Evolutionary conservation across 2,113 vertebrate species (phyloP).

Genomic region (Donacobius atricapilla): DNA sequence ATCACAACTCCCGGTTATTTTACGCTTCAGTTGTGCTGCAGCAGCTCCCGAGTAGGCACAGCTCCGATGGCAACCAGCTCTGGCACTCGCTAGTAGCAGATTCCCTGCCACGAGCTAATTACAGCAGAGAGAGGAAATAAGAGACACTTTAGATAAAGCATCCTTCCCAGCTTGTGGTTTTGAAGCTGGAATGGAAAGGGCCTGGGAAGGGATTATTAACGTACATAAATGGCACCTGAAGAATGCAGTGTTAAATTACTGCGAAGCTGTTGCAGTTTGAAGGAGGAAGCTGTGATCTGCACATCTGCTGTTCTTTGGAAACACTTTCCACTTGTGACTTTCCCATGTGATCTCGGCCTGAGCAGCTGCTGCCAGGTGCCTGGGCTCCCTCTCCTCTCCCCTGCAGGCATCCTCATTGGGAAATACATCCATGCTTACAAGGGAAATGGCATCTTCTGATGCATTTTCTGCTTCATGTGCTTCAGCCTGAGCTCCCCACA

Average conservation of each 20-base stretch:
- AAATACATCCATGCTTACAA: background rate
- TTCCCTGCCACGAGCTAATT: constrained; percentile 41
- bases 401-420: background rate
- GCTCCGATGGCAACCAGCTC: background rate
- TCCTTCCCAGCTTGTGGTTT: constrained; percentile 38
- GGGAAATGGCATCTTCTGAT: background rate
- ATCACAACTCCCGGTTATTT: background rate
- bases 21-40: background rate
- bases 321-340: constrained; percentile 45
- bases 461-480: rapidly evolving
- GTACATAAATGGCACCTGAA: constrained; percentile 44
- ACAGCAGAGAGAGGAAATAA: constrained; percentile 26
- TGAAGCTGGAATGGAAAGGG: constrained; percentile 41
- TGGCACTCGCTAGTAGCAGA: background rate
- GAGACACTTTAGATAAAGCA: constrained; percentile 28
- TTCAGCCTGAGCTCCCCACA: background rate
- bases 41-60: background rate
- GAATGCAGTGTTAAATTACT: constrained; percentile 42
- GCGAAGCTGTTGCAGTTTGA: constrained; percentile 6
- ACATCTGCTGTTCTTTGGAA: constrained; percentile 50
- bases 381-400: background rate
- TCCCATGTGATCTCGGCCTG: background rate
- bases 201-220: constrained; percentile 44
- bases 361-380: constrained; percentile 54
- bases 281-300: constrained; percentile 40